Evolutionary conservation across 2,888 invertebrate genomes (phyloP), one percentile per base, ranked within the genome.

Genomic region (Lycophotia porphyrea): DNA sequence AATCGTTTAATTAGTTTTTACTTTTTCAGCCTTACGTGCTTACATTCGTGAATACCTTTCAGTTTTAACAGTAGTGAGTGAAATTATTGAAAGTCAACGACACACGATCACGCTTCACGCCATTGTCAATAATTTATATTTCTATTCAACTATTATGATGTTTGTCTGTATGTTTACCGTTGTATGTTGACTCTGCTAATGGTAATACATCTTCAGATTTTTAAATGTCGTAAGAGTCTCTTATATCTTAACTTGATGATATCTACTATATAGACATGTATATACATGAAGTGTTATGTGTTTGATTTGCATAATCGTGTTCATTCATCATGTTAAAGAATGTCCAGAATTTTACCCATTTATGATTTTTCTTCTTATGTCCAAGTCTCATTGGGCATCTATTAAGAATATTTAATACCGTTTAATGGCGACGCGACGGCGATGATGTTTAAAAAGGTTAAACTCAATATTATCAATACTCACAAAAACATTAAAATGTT

Each of bases 41-140:
- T 27, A 58, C 39, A 70, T 76, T 82, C 68, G 70, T 82, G 31
- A 74, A 78, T 64, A 42, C 58, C 67, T 82, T 85, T 60, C 47
- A 67, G 60, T 82, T 67, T 82, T 36, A 78, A 39, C 34, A 24
- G 44, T 60, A n/a, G 44, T 63, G 1, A 78, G 65, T 85, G 79
- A 82, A 85, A 74, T 58, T 70, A 21, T 69, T 52, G 18, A 8
- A 63, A 60, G 47, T 55, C 42, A 61, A 60, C 21, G n/a, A 66
- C 63, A 70, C 68, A 69, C 82, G 78, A 60, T 42, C 47, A 31
- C 58, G 49, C 60, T 55, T 49, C 39, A 60, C 71, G 65, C 27
- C 18, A 71, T 42, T 65, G 34, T 60, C 34, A 52, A 60, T 66
- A 8, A 49, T 81, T 71, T 67, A 44, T 70, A 31, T 64, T 63